Conservation (phyloP, 2,888 invertebrate genomes). For the Miltochrista miniata region DNA sequence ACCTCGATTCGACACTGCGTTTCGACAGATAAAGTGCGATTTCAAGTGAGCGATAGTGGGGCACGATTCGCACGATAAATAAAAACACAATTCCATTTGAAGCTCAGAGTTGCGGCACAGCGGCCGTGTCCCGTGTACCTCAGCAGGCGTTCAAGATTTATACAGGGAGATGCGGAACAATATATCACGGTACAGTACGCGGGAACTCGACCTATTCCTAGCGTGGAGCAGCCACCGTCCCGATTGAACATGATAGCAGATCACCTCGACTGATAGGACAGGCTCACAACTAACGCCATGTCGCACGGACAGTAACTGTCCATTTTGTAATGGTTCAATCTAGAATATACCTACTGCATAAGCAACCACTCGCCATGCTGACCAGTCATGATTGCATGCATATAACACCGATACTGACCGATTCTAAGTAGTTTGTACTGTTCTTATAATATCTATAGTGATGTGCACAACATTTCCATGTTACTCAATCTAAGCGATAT, state of each 20-base stretch:
- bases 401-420: conserved; percentile 49
- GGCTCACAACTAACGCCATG: conserved; percentile 57
- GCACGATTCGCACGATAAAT: conserved; percentile 82
- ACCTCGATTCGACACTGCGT: conserved; percentile 63
- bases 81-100: conserved; percentile 84
- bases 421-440: conserved; percentile 49
- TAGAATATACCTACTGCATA: conserved; percentile 31
- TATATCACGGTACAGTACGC: conserved; percentile 80
- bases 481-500: conserved; percentile 72
- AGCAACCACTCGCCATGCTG: conserved; percentile 20
- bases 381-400: conserved; percentile 30
- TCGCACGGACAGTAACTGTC: conserved; percentile 48
- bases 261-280: conserved; percentile 64
- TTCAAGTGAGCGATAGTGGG: conserved; percentile 78
- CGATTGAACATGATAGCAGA: conserved; percentile 76
- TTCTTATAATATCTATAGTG: conserved; percentile 56
- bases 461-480: conserved; percentile 69
- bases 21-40: conserved; percentile 80
- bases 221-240: conserved; percentile 74
- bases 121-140: conserved; percentile 81
- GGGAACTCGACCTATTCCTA: conserved; percentile 82
- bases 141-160: conserved; percentile 84
- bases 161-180: conserved; percentile 80
- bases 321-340: conserved; percentile 44
- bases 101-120: conserved; percentile 73